Conservation (phyloP, 2,888 invertebrate genomes). For the Rugalucina vietnamica region DNA sequence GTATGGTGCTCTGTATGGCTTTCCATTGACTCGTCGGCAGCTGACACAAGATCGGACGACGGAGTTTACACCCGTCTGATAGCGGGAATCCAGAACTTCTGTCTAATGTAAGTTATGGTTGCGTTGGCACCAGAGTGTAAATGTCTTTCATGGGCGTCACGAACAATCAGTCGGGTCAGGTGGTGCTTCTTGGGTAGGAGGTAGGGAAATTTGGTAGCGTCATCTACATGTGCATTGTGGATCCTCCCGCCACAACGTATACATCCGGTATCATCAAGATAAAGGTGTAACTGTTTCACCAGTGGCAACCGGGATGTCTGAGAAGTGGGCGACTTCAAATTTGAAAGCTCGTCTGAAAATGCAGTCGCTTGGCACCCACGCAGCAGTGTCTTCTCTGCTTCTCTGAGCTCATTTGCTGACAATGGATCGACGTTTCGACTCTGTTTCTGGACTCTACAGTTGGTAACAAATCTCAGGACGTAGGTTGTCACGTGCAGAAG, state of each 20-base stretch:
- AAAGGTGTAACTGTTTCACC: background rate
- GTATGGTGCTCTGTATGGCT: background rate
- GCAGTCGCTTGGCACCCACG: too few species aligned
- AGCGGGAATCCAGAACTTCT: conserved; percentile 14
- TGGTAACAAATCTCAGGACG: too few species aligned
- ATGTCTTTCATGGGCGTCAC: background rate
- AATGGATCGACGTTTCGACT: too few species aligned
- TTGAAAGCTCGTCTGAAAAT: too few species aligned
- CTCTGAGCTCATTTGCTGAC: too few species aligned
- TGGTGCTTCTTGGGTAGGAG: background rate
- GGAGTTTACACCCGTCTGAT: too few species aligned
- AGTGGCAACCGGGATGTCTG: background rate
- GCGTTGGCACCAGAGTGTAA: background rate
- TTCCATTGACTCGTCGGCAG: too few species aligned
- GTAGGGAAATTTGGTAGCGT: conserved; percentile 15
- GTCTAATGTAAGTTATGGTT: background rate
- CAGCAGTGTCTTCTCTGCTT: too few species aligned
- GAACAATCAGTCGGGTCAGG: background rate
- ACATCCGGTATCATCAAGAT: background rate
- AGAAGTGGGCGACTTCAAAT: too few species aligned
- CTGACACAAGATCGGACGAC: too few species aligned
- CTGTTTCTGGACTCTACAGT: too few species aligned
- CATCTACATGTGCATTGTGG: conserved; percentile 4
- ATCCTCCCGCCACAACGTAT: conserved; percentile 23
- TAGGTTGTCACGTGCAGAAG: too few species aligned